Percentiles rank a stretch among this genome's conserved stretches.
Conservation (phyloP, 2,797 vertebrate genomes). For the Coreius guichenoti region DNA sequence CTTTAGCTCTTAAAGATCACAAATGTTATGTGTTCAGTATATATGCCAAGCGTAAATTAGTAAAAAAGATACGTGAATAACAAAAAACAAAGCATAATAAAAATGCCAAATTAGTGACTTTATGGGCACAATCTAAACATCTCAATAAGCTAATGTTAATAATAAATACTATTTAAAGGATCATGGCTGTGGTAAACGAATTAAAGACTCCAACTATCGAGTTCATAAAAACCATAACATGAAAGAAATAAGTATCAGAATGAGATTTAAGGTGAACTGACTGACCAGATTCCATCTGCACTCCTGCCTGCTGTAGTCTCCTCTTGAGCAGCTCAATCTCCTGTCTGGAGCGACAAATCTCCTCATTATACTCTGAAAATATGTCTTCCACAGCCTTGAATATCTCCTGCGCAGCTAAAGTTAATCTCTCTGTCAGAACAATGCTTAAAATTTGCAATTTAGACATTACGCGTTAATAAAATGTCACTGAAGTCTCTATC, state of each 20-base stretch:
- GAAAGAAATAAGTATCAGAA: neutral
- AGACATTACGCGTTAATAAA: conserved; percentile 34
- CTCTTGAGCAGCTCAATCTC: conserved; percentile 56
- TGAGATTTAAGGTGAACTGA: neutral
- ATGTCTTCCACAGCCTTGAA: conserved; percentile 61
- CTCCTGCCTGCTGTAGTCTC: conserved; percentile 51
- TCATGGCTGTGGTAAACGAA: neutral
- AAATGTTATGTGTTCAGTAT: neutral
- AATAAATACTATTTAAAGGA: neutral
- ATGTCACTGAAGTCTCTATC: neutral
- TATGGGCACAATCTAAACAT: neutral
- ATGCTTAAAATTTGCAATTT: conserved; percentile 51
- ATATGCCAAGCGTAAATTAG: neutral
- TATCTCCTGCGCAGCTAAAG: conserved; percentile 60
- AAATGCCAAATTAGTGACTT: neutral
- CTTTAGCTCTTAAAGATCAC: neutral
- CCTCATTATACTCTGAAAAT: conserved; percentile 56
- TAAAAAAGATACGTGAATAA: neutral
- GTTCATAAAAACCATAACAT: neutral
- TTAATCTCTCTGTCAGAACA: conserved; percentile 58
- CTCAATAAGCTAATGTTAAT: neutral
- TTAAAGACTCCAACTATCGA: neutral
- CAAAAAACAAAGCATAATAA: neutral
- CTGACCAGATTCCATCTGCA: conserved; percentile 55
- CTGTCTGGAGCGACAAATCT: conserved; percentile 52